Base-by-base conservation (phyloP, 2,888 invertebrate species). In the Pecten maximus region DNA sequence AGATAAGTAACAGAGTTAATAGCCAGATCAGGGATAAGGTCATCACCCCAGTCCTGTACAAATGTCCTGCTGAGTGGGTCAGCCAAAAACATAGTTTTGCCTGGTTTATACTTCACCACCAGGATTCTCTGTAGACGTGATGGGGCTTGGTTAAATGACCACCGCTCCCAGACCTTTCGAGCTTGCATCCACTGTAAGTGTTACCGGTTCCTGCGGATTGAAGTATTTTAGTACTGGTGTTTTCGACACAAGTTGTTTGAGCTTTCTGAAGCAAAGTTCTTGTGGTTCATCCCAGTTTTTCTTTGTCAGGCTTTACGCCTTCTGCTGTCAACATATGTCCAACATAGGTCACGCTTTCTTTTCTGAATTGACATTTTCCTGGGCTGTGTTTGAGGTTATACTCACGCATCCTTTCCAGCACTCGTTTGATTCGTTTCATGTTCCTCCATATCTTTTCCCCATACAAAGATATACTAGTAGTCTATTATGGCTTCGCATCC, bases 141-240 rank as follows among this genome's bases (percentile, higher is more conserved):
- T 28, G 44, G 91, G 40, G 89, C 86, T 16, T 91, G 60, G 28
- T 54, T 91, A 91, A 16, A 91, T 48, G 6, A 92, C 44, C 0
- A 88, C 92, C 15, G 90, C 89, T 23, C 92, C 91, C 3, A 93
- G 40, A 0, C 92, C 93, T 87, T 88, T 92, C 16, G 28, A 87
- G 23, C 91, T 90, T 15, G 91, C 92, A 88, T 92, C 91, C 19
- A 93, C 91, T 23, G 90, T 87, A 0, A 93, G 44, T 19, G 90
- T 91, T 23, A 91, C 39, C 44, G 91, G 89, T 28, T 91, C 89
- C 12, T 88, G 91, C 16, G 60, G 88, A 87, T 92, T 89, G 87
- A 40, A 92, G 90, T 92, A 94, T 39, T 90, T 87, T 12, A 94
- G 91, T 12, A 92, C 90, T 44, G 93, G 94, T 2, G 93, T 90